Evolutionary conservation across 2,113 vertebrate genomes (phyloP), one percentile per base, ranked within the genome.

Genomic region (Atrichornis clamosus): DNA sequence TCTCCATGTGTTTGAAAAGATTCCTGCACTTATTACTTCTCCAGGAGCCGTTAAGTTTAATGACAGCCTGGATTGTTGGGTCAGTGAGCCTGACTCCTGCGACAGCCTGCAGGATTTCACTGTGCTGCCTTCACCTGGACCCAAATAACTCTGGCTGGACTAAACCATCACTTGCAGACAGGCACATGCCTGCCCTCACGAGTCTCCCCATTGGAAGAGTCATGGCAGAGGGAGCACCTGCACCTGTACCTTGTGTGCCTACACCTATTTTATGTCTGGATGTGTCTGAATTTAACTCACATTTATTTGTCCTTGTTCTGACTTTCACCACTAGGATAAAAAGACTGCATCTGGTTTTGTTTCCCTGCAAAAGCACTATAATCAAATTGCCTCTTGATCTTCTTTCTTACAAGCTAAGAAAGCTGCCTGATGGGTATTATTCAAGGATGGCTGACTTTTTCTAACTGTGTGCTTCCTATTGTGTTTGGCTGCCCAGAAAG

Each of bases 351-450:
- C 88, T 96, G 76, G 75, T 86, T 94, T 93, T 95, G 90, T 83
- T 90, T 92, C 85, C 87, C 64, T 37, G 92, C 73, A 92, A 96
- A 96, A 86, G 76, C 46, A 28, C n/a, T 87, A 59, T 93, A 94
- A 94, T 94, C 88, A 95, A 92, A 93, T 93, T 86, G 65, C 73
- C 42, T 93, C 90, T 81, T 92, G 85, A 96, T 95, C 83, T 92
- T 92, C 83, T 67, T 92, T 93, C 88, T 78, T 64, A 75, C 20
- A 86, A 96, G 79, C 85, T 90, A 90, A 93, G 93, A 81, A 94
- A 95, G 90, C 90, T 86, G 72, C 86, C 80, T 95, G 95, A 93
- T 93, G 93, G 76, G 92, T 94, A 74, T 93, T 96, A 93, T 92
- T 96, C 91, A 88, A 92, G 92, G 77, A 94, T 84, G 90, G 88